These are phyloP conservation scores for Neoarius graeffei DNA, from an alignment of 2,113 vertebrate species.

Conservation along the genomic window DNA sequence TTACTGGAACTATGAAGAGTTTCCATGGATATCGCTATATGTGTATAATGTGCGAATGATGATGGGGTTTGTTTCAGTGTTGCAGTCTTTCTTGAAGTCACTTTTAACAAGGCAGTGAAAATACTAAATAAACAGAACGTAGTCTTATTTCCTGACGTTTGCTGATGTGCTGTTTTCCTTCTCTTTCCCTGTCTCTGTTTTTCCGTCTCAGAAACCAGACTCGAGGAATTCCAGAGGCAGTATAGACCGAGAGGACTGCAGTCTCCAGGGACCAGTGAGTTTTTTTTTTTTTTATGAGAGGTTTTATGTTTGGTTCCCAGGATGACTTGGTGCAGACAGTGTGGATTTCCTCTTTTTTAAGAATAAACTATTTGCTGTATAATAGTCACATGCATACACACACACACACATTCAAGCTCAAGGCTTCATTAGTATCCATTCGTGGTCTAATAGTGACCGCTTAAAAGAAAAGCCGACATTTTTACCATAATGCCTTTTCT, in stretches of 20 bases:
- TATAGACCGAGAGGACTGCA: conserved; percentile 86
- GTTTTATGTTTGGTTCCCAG: conserved; percentile 27
- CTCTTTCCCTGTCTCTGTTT: neutral
- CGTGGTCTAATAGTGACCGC: neutral
- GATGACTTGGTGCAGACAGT: conserved; percentile 29
- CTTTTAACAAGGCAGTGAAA: neutral
- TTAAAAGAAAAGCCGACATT: neutral
- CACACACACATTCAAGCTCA: neutral
- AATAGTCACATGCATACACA: neutral
- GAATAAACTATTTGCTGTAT: conserved; percentile 3
- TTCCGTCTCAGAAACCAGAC: conserved; percentile 84
- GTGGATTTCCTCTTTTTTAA: conserved; percentile 13
- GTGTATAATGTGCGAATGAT: neutral
- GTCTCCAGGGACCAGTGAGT: conserved; percentile 87
- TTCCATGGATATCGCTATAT: too few relatives aligned
- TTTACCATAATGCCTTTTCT: neutral
- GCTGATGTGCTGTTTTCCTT: neutral
- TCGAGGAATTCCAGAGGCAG: conserved; percentile 90
- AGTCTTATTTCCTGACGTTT: neutral
- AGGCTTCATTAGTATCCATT: neutral
- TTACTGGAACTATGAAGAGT: neutral
- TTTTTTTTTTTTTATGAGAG: conserved; percentile 37
- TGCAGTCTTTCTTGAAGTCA: neutral
- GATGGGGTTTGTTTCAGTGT: neutral
- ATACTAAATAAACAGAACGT: neutral